Conservation (phyloP, 2,113 vertebrate species). For the Chaetura pelagica region DNA sequence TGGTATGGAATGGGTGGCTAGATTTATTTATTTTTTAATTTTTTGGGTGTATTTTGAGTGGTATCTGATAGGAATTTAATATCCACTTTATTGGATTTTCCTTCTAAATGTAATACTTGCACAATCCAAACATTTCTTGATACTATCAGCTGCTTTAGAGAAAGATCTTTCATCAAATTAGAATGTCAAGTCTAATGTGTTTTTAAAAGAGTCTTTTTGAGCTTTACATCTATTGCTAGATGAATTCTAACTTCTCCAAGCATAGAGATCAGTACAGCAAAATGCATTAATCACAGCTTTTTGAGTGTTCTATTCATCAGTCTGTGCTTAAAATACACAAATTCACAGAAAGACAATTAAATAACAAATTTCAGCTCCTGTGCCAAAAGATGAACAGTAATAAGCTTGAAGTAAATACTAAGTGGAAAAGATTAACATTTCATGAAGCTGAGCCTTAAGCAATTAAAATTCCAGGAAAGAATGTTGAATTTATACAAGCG, state of each 20-base stretch:
- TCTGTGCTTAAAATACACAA: background rate
- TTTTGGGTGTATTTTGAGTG: background rate
- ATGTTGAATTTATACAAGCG: background rate
- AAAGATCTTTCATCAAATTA: background rate
- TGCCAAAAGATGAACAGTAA: constrained; percentile 1
- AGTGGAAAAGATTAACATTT: constrained; percentile 21
- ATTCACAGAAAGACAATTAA: constrained; percentile 17
- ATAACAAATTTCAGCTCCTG: constrained; percentile 26
- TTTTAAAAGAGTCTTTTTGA: background rate
- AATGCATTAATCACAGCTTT: background rate
- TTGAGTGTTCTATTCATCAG: background rate
- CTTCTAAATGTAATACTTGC: background rate
- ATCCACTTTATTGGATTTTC: background rate
- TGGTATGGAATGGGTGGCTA: background rate
- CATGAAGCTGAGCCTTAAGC: background rate
- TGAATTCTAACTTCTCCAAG: background rate
- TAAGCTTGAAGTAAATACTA: constrained; percentile 15
- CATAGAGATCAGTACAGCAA: background rate
- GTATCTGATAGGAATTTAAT: background rate
- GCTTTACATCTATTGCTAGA: background rate
- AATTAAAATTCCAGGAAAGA: constrained; percentile 25
- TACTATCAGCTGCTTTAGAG: background rate
- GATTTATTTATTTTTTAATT: background rate
- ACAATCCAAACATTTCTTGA: background rate
- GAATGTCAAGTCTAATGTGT: background rate